Conservation (phyloP, 2,888 invertebrate species). For the Caradrina kadenii region DNA sequence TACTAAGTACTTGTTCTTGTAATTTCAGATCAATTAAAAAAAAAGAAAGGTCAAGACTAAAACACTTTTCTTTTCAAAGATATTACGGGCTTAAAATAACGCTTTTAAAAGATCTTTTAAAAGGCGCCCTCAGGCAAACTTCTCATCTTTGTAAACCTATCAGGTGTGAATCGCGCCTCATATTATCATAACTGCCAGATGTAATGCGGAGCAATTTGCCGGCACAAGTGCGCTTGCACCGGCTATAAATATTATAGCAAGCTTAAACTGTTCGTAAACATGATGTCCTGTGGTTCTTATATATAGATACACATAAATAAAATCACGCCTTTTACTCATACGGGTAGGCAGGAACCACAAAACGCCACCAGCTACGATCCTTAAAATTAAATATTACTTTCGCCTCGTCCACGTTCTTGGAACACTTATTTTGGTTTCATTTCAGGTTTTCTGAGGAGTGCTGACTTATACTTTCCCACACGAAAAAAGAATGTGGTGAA, state of each 20-base stretch:
- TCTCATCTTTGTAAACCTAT: constrained; percentile 10
- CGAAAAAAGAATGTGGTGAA: too few species aligned
- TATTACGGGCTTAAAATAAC: not conserved
- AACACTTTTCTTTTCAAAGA: not conserved
- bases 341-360: too few species aligned
- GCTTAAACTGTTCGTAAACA: constrained; percentile 47
- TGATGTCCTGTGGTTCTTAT: constrained; percentile 20
- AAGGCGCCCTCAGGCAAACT: constrained; percentile 5
- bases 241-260: constrained; percentile 41
- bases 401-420: too few species aligned
- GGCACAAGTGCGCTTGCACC: constrained; percentile 28
- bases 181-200: constrained; percentile 50
- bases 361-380: too few species aligned
- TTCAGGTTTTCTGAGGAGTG: not conserved
- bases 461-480: too few species aligned
- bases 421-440: constrained; percentile 1
- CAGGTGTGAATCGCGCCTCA: constrained; percentile 40
- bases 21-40: not conserved
- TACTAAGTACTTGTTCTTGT: not conserved
- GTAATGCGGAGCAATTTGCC: constrained; percentile 52
- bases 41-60: not conserved
- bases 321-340: too few species aligned
- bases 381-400: too few species aligned
- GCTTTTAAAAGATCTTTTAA: constrained; percentile 3
- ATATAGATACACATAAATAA: too few species aligned